Base-by-base conservation (phyloP, 2,797 vertebrate genomes). In the Poeciliopsis presidionis region DNA sequence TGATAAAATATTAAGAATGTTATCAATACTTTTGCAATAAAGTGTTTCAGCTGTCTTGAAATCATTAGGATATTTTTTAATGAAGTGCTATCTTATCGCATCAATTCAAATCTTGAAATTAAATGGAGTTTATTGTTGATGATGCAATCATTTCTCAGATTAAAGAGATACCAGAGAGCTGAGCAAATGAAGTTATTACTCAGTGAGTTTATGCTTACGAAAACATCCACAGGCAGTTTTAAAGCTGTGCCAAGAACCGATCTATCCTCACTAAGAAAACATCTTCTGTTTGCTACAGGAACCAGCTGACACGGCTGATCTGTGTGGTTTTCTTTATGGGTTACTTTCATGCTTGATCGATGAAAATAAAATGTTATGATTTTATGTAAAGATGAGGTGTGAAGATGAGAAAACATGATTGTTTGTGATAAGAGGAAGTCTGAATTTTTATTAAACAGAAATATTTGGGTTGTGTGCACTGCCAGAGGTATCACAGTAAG, bases 161-260 rank as follows among this genome's bases (percentile, higher is more conserved):
- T 11, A 12, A 63, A 28, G 28, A 80, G 46, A 77, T 46, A 1
- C 59, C 2, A 46, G 25, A 75, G 76, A n/a, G 22, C 72, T 61
- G 8, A 5, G 39, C 39, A 69, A 67, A 78, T 63, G 18, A 30
- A 25, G 8, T 7, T 1, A 57, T 70, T 22, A 61, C 2, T 71
- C 45, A 41, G 65, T 49, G 3, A 53, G 51, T 33, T 22, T 57
- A 11, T 25, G 28, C 14, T 78, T 9, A 74, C 75, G 5, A 1
- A 84, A 81, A 81, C 6, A 4, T 51, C 73, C 5, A 33, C 73
- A 71, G 28, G 69, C 45, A 22, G 18, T 20, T 39, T 41, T 47
- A 0, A 74, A 70, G 14, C 41, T 39, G 63, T 39, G 61, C 36
- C 33, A 65, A 12, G 33, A 36, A 39, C 33, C 41, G 2, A 49